Evolutionary conservation across 1,140 invertebrate genomes (phyloP).

Genomic region (Neoseiulus cucumeris): DNA sequence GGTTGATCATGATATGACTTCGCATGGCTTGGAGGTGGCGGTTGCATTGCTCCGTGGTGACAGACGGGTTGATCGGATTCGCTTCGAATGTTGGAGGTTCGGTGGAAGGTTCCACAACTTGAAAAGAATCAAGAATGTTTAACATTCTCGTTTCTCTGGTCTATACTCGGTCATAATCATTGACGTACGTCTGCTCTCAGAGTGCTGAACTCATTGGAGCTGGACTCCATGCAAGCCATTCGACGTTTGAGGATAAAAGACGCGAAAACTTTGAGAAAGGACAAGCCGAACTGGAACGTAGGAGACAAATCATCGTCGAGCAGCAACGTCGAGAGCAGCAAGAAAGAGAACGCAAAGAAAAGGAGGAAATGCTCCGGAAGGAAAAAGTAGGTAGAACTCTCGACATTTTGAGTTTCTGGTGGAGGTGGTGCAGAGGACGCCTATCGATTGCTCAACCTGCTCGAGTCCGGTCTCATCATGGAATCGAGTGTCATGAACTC

Average conservation of each 20-base stretch:
- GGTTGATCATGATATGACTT: neutral
- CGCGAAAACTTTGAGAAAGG: constrained; percentile 96
- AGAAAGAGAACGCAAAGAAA: constrained; percentile 70
- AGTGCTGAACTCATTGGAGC: constrained; percentile 18
- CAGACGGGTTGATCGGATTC: too few relatives aligned
- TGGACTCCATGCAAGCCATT: constrained; percentile 25
- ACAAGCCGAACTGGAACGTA: constrained; percentile 80
- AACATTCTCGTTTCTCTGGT: too few relatives aligned
- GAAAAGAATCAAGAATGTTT: too few relatives aligned
- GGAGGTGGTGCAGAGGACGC: too few relatives aligned
- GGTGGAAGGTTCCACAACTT: too few relatives aligned
- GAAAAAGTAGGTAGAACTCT: constrained; percentile 43
- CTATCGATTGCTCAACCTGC: too few relatives aligned
- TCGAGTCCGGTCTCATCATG: too few relatives aligned
- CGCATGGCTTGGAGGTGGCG: neutral
- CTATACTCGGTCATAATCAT: neutral
- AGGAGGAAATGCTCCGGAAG: constrained; percentile 61
- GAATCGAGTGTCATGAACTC: too few relatives aligned
- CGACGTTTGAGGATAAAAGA: constrained; percentile 85
- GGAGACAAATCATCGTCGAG: constrained; percentile 62
- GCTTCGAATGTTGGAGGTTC: too few relatives aligned
- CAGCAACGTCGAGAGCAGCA: constrained; percentile 72
- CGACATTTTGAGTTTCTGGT: too few relatives aligned
- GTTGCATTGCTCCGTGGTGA: too few relatives aligned
- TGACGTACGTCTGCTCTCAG: neutral